These are phyloP conservation scores for Tetragnatha versicolor DNA, from an alignment of 1,140 invertebrate genomes.

Conservation along the genomic window DNA sequence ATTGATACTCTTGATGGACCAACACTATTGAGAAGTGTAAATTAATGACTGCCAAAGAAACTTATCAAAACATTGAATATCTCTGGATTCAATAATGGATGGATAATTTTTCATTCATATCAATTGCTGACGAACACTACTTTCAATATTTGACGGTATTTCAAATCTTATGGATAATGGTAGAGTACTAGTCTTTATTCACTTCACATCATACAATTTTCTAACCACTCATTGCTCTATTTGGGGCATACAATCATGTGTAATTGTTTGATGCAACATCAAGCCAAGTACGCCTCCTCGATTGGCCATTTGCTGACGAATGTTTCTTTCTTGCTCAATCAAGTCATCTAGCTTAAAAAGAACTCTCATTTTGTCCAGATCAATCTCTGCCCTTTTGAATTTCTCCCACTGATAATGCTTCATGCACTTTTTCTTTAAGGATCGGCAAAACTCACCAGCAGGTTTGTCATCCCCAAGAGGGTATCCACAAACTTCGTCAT, in stretches of 20 bases:
- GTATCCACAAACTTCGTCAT: constrained; percentile 83
- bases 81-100: too few relatives aligned
- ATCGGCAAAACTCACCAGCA: constrained; percentile 77
- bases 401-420: constrained; percentile 97
- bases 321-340: constrained; percentile 84
- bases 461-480: constrained; percentile 78
- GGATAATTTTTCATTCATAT: too few relatives aligned
- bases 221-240: background rate
- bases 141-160: too few relatives aligned
- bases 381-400: constrained; percentile 83
- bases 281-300: constrained; percentile 88
- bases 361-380: constrained; percentile 70
- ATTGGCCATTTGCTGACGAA: constrained; percentile 85
- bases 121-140: too few relatives aligned
- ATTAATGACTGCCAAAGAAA: too few relatives aligned
- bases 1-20: too few relatives aligned
- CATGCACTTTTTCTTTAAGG: constrained; percentile 88
- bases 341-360: constrained; percentile 90
- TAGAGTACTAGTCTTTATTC: too few relatives aligned
- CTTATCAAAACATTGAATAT: too few relatives aligned
- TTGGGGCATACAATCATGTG: constrained; percentile 73
- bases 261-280: constrained; percentile 93
- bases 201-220: too few relatives aligned
- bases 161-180: too few relatives aligned
- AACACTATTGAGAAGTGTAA: too few relatives aligned